Conservation (phyloP, 2,113 vertebrate species). For the Sceloporus tristichus region DNA sequence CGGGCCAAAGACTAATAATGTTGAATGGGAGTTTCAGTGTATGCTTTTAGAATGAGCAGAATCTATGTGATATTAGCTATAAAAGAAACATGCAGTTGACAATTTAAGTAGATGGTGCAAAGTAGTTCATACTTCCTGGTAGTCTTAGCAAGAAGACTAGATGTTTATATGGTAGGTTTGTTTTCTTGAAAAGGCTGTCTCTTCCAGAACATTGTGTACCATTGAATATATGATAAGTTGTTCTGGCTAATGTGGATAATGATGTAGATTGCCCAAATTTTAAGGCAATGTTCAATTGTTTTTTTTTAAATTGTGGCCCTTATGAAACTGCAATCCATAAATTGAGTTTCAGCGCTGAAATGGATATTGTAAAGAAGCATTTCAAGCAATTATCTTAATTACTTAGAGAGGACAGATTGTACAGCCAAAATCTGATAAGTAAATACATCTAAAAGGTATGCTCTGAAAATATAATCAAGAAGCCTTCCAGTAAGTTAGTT, state of each 20-base stretch:
- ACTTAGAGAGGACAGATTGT: conserved; percentile 15
- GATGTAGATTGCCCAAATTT: not conserved
- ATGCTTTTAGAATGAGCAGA: not conserved
- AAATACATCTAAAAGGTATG: conserved; percentile 23
- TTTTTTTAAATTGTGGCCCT: not conserved
- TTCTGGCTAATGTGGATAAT: not conserved
- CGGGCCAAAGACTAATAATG: not conserved
- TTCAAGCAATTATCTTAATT: conserved; percentile 35
- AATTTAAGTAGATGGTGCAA: not conserved
- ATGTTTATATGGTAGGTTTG: not conserved
- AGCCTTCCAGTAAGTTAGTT: not conserved
- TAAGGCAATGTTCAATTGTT: not conserved
- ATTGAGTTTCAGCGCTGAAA: not conserved
- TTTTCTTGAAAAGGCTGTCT: not conserved
- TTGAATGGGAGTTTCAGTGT: not conserved
- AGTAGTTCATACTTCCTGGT: not conserved
- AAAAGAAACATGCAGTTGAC: not conserved
- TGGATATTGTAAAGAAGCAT: not conserved
- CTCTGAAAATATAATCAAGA: conserved; percentile 17
- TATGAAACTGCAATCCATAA: not conserved
- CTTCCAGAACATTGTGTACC: not conserved
- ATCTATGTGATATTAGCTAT: not conserved
- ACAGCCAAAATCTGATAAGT: conserved; percentile 14
- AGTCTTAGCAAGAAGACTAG: not conserved
- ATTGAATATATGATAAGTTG: not conserved